phyloP scores from a whole-genome alignment of 2,888 invertebrate genomes.

The Xestia xanthographa region DNA sequence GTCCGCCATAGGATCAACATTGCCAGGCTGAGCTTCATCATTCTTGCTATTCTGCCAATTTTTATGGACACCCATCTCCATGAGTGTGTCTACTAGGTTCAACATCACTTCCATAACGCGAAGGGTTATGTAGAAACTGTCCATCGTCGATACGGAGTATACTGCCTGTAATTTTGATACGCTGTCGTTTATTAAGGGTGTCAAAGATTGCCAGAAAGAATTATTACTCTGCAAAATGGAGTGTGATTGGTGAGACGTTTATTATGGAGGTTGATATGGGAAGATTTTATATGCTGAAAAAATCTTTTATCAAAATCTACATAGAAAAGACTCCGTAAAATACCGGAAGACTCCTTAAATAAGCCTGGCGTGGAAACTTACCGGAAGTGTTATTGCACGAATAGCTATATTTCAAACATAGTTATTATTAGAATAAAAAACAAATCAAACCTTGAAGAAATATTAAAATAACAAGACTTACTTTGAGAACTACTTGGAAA shows the following conservation, averaged over 20 bases:
- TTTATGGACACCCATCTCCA: constrained; percentile 97
- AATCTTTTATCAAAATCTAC: background rate
- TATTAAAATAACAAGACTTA: constrained; percentile 72
- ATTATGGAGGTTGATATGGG: background rate
- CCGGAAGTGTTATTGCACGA: background rate
- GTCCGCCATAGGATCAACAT: constrained; percentile 82
- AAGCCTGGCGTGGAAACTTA: background rate
- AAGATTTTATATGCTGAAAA: background rate
- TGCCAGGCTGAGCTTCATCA: constrained; percentile 84
- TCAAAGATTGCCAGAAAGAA: background rate
- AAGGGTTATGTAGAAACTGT: constrained; percentile 95
- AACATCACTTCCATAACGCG: constrained; percentile 98
- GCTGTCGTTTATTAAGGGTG: background rate
- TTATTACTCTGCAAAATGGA: background rate
- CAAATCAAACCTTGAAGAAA: background rate
- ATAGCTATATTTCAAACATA: constrained; percentile 5
- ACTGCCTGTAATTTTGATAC: constrained; percentile 92
- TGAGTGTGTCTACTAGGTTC: constrained; percentile 96
- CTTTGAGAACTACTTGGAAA: constrained; percentile 96
- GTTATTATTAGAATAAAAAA: background rate
- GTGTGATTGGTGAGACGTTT: background rate
- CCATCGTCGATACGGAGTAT: constrained; percentile 96
- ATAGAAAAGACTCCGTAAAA: background rate
- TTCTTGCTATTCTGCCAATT: constrained; percentile 81
- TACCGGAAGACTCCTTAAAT: background rate